phyloP scores from a whole-genome alignment of 2,888 invertebrate species.

The Mylabris sibirica region DNA sequence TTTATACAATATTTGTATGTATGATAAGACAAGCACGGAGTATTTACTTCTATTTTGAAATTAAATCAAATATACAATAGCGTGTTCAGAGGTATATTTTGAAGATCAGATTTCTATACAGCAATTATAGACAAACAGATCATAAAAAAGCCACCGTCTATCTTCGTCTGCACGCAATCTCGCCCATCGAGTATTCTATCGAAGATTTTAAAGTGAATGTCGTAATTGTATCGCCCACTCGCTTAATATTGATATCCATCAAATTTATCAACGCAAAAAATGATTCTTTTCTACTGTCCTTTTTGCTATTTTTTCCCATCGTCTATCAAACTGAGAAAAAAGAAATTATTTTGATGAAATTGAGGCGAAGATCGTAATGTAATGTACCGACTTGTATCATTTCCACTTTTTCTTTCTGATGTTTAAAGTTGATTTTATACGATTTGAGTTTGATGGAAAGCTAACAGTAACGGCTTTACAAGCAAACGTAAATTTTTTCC shows the following conservation, averaged over 20 bases:
- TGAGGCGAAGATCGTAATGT: background rate
- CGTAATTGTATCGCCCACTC: background rate
- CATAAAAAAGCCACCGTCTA: background rate
- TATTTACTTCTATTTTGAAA: background rate
- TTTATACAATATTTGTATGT: too few relatives aligned
- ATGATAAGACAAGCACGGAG: background rate
- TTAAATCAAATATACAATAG: background rate
- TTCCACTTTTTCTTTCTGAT: constrained; percentile 1
- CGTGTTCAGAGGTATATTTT: background rate
- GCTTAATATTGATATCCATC: background rate
- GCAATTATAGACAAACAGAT: background rate
- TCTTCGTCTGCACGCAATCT: background rate
- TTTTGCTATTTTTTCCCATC: background rate
- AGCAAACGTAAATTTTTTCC: background rate
- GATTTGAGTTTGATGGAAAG: background rate
- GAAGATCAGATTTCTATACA: constrained; percentile 3
- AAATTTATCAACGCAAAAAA: background rate
- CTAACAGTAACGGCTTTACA: background rate
- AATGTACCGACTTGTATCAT: background rate
- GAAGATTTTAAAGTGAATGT: background rate
- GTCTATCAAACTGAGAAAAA: background rate
- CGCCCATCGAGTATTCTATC: background rate
- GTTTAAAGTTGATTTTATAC: background rate
- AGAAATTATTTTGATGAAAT: background rate
- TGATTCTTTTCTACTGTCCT: background rate